phyloP scores from a whole-genome alignment of 2,113 vertebrate genomes.

The Entelurus aequoreus region DNA sequence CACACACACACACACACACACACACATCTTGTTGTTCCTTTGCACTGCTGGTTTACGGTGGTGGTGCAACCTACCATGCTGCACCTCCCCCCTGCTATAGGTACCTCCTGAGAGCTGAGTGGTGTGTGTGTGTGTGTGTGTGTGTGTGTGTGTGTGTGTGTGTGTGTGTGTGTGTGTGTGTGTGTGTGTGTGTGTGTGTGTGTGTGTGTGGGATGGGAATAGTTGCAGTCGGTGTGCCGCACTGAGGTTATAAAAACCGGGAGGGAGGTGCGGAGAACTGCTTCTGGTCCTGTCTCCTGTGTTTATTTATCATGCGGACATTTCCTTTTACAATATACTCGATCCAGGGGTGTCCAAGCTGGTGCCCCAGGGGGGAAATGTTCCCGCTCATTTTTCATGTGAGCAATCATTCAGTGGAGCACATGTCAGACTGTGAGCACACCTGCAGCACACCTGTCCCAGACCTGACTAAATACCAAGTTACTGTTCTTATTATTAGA shows the following conservation, averaged over 20 bases:
- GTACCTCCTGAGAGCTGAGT: background rate
- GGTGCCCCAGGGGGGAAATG: too few species aligned
- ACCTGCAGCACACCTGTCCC: too few species aligned
- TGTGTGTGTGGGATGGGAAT: slow-evolving; percentile 35
- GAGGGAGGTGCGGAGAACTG: background rate
- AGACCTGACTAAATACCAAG: too few species aligned
- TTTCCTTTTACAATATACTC: too few species aligned
- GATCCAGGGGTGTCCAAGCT: too few species aligned
- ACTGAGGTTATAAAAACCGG: slow-evolving; percentile 9
- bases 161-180: too few species aligned
- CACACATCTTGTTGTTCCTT: background rate
- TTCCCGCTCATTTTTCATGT: too few species aligned
- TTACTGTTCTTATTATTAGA: too few species aligned
- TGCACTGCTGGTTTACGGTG: slow-evolving; percentile 25
- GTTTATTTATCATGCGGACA: too few species aligned
- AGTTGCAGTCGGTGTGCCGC: slow-evolving; percentile 29
- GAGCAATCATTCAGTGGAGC: too few species aligned
- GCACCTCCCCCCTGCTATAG: slow-evolving; percentile 10
- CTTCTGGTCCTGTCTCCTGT: slow-evolving; percentile 1
- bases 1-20: background rate
- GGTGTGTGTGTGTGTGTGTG: slow-evolving; percentile 28
- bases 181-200: slow-evolving; percentile 37
- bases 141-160: too few species aligned
- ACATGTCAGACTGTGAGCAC: too few species aligned
- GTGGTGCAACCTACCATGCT: slow-evolving; percentile 56